phyloP scores from a whole-genome alignment of 2,113 vertebrate genomes.

The Hippocampus barbouri region DNA sequence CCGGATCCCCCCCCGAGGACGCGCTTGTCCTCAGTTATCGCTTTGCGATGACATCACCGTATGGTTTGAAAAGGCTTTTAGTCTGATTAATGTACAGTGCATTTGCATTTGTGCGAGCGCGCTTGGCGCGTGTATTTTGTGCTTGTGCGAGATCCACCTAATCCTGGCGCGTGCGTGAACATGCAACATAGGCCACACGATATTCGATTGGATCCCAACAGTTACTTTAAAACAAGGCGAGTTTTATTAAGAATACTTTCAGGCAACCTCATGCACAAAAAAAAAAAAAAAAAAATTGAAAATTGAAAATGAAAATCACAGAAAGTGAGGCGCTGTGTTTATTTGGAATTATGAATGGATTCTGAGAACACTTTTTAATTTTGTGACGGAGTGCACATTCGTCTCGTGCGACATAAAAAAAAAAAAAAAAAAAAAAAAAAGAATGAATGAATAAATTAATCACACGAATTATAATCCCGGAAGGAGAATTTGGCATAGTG shows the following conservation, averaged over 20 bases:
- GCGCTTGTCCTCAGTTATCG: constrained; percentile 46
- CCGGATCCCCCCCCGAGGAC: constrained; percentile 38
- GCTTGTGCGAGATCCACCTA: constrained; percentile 4
- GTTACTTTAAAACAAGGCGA: no score
- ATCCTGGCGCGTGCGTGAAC: no score
- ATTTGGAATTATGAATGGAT: no score
- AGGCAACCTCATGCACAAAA: no score
- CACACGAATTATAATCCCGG: background rate
- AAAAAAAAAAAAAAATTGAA: no score
- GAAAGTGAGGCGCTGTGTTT: no score
- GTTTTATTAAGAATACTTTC: no score
- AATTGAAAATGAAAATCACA: no score
- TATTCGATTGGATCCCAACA: background rate
- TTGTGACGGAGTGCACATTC: no score
- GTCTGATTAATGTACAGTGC: constrained; percentile 57
- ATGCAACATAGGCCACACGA: background rate
- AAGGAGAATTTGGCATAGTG: background rate
- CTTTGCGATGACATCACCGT: constrained; percentile 59
- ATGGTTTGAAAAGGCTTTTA: constrained; percentile 61
- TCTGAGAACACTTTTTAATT: no score
- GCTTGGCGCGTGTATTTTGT: background rate
- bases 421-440: background rate
- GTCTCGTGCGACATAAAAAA: background rate
- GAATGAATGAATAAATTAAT: background rate
- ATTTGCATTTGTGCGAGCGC: constrained; percentile 4